A percentile compares a stretch with the other conserved stretches of the same genome.
phyloP scores from a whole-genome alignment of 2,797 vertebrate genomes.

The Intellagama lesueurii region DNA sequence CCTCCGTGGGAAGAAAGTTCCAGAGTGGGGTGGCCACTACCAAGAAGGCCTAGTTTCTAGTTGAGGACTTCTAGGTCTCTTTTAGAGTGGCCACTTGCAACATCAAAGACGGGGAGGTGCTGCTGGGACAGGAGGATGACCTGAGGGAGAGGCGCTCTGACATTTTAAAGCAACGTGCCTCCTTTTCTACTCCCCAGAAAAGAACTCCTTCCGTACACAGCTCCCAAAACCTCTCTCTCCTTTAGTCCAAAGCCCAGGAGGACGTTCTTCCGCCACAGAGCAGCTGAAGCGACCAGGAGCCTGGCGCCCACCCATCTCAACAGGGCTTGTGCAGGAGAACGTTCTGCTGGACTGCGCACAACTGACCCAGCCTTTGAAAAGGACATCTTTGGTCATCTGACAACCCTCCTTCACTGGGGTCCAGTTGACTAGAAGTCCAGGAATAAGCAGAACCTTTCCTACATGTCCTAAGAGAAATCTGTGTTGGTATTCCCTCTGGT shows the following conservation, averaged over 20 bases:
- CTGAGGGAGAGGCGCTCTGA: too few species aligned
- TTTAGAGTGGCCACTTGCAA: too few species aligned
- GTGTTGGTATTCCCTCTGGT: not conserved
- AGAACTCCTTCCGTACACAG: slow-evolving; percentile 19
- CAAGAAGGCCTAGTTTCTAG: too few species aligned
- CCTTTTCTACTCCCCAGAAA: too few species aligned
- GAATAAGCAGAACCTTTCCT: not conserved
- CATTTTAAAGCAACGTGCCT: slow-evolving; percentile 51
- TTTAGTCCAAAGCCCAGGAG: not conserved
- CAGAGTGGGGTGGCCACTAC: too few species aligned
- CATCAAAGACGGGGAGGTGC: too few species aligned
- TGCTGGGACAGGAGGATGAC: too few species aligned
- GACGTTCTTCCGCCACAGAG: not conserved
- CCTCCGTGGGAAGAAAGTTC: too few species aligned
- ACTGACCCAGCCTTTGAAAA: slow-evolving; percentile 43
- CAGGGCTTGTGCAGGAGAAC: too few species aligned
- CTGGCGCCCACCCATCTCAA: too few species aligned
- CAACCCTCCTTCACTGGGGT: not conserved
- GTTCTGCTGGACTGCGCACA: not conserved
- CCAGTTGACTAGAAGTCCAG: not conserved
- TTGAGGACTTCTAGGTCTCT: too few species aligned
- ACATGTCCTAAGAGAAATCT: not conserved
- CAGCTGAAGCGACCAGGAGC: not conserved
- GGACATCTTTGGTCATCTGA: slow-evolving; percentile 66
- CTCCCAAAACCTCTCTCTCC: slow-evolving; percentile 23